Percentiles rank a stretch among this genome's conserved stretches.
These are phyloP conservation scores for Hydropsyche tenuis DNA, from an alignment of 1,140 invertebrate genomes.

Conservation along the genomic window DNA sequence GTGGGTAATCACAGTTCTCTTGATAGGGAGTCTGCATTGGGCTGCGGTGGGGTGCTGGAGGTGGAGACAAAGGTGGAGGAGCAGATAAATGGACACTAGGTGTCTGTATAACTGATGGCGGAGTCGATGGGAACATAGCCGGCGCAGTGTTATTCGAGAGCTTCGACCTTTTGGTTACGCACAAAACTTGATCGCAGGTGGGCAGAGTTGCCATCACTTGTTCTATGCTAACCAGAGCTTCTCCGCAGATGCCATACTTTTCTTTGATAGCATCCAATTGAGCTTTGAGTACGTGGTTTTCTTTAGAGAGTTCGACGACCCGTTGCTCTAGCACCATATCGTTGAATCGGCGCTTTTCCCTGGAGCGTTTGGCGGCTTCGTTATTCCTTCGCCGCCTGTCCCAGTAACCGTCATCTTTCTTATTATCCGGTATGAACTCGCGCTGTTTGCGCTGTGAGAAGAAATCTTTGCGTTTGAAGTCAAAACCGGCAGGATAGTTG, in stretches of 20 bases:
- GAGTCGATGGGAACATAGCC: conserved; percentile 65
- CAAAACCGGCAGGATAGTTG: conserved; percentile 59
- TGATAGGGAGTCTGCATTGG: conserved; percentile 60
- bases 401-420: conserved; percentile 98
- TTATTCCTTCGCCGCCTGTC: conserved; percentile 93
- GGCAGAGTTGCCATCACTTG: conserved; percentile 85
- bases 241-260: conserved; percentile 90
- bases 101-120: conserved; percentile 70
- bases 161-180: conserved; percentile 81
- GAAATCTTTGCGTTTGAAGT: conserved; percentile 76
- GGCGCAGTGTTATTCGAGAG: conserved; percentile 57
- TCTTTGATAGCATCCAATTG: conserved; percentile 92
- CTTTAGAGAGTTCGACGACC: conserved; percentile 92
- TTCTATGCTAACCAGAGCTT: conserved; percentile 83
- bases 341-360: conserved; percentile 94
- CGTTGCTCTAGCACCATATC: conserved; percentile 96
- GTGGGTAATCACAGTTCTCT: conserved; percentile 57
- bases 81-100: conserved; percentile 72
- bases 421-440: conserved; percentile 95
- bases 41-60: conserved; percentile 58
- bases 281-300: conserved; percentile 91
- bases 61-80: conserved; percentile 50
- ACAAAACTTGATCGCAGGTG: conserved; percentile 81
- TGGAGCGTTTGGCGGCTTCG: conserved; percentile 91
- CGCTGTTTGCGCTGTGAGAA: conserved; percentile 90